Conservation (phyloP, 1,140 invertebrate genomes). For the Helicoverpa armigera region DNA sequence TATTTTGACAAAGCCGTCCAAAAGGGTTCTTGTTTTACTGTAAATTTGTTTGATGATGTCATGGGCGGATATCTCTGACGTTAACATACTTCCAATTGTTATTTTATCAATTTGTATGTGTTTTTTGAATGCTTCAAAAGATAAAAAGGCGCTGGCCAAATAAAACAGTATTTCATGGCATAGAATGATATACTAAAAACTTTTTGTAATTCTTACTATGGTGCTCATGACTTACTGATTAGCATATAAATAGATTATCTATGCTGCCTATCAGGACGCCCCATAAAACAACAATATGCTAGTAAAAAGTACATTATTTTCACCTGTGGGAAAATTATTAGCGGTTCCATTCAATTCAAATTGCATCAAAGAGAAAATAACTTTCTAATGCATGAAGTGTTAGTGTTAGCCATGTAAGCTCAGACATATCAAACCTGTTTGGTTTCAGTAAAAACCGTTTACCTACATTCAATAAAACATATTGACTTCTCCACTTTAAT, state of each 20-base stretch:
- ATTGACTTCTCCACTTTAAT: too few relatives aligned
- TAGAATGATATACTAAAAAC: neutral
- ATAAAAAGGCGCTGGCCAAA: neutral
- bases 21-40: constrained; percentile 3
- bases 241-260: constrained; percentile 3
- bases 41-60: constrained; percentile 54
- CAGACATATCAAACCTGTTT: neutral
- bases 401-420: neutral
- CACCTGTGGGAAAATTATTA: neutral
- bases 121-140: neutral
- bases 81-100: constrained; percentile 22
- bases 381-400: constrained; percentile 17
- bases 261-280: neutral
- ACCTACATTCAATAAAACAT: too few relatives aligned
- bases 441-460: neutral
- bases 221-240: neutral
- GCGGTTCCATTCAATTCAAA: constrained; percentile 3
- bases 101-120: constrained; percentile 31
- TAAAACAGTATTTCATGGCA: neutral
- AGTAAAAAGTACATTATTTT: constrained; percentile 7
- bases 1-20: constrained; percentile 12
- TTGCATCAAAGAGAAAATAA: constrained; percentile 34
- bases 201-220: too few relatives aligned
- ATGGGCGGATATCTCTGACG: constrained; percentile 56
- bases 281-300: neutral